Evolutionary conservation across 2,797 vertebrate species (phyloP).

Genomic region (Antrozous pallidus): DNA sequence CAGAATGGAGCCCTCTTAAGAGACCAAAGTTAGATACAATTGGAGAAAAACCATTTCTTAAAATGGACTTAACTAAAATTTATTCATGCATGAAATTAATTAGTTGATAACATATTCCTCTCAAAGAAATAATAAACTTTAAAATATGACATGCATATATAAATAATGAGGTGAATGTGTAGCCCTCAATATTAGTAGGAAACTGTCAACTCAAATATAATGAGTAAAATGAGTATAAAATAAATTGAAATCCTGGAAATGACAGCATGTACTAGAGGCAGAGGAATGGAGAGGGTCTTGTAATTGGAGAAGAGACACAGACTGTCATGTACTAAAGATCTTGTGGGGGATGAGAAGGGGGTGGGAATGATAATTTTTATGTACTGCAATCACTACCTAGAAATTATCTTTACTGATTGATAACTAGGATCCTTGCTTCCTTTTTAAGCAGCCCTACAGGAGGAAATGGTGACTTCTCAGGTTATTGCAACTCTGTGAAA

Average conservation of each 20-base stretch:
- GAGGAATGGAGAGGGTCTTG: neutral
- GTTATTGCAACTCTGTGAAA: neutral
- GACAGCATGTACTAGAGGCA: neutral
- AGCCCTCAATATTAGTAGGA: neutral
- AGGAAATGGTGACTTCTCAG: neutral
- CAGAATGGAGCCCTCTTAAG: neutral
- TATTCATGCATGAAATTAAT: neutral
- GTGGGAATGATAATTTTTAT: neutral
- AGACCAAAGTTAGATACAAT: neutral
- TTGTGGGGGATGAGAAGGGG: no score
- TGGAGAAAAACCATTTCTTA: neutral
- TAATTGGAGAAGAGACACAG: neutral
- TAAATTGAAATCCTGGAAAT: constrained; percentile 17
- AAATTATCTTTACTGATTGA: neutral
- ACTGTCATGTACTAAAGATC: neutral
- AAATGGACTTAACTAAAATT: neutral
- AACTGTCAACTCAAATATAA: neutral
- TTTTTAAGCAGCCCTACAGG: neutral
- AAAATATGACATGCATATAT: neutral
- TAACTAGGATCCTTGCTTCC: neutral
- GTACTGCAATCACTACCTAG: neutral
- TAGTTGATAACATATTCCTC: neutral
- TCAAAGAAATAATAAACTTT: constrained; percentile 3
- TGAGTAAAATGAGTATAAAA: neutral
- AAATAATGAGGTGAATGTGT: neutral